Percentiles rank a stretch among this genome's conserved stretches.
Conservation (phyloP, 1,140 invertebrate genomes). For the Hypsibius dujardini region DNA sequence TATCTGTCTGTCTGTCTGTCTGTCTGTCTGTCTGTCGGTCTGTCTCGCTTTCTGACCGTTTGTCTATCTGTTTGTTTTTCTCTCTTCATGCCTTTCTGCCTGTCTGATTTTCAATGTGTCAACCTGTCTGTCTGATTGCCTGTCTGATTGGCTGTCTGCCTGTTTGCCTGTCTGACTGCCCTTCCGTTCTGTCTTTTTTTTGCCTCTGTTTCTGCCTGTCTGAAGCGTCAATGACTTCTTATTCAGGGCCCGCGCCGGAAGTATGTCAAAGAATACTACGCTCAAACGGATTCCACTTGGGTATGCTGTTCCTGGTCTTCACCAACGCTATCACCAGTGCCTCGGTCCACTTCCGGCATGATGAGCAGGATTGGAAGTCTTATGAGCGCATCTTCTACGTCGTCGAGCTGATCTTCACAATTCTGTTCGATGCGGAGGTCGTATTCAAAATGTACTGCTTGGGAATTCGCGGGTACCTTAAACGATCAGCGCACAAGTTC, state of each 20-base stretch:
- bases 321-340: constrained; percentile 87
- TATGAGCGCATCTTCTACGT: constrained; percentile 16
- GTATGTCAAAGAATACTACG: constrained; percentile 70
- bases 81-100: no score
- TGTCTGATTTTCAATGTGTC: no score
- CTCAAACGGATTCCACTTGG: constrained; percentile 64
- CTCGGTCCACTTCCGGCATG: constrained; percentile 87
- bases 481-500: constrained; percentile 93
- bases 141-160: no score
- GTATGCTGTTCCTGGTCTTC: constrained; percentile 82
- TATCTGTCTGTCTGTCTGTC: no score
- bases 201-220: no score
- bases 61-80: no score
- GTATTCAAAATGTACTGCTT: constrained; percentile 95
- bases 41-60: no score
- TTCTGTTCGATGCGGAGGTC: constrained; percentile 82
- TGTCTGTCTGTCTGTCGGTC: no score
- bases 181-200: no score
- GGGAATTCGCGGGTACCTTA: constrained; percentile 78
- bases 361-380: constrained; percentile 36
- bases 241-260: constrained; percentile 48
- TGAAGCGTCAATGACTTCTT: no score
- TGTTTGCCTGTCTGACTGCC: no score
- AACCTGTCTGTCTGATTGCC: no score
- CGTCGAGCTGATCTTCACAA: constrained; percentile 63